phyloP scores from a whole-genome alignment of 2,113 vertebrate species.

The Pteruthius melanotis region DNA sequence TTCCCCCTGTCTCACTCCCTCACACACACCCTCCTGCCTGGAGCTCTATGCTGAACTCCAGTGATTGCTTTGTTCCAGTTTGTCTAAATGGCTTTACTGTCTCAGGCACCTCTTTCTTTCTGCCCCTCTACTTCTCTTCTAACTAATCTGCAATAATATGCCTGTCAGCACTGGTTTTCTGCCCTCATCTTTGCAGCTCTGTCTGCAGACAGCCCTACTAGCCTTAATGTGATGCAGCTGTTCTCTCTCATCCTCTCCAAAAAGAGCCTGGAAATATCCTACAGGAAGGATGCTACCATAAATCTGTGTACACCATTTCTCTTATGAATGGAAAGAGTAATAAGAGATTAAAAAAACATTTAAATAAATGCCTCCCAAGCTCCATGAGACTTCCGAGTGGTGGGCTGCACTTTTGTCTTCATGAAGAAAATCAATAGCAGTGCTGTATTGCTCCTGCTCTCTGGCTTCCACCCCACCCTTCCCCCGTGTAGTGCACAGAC shows the following conservation, averaged over 20 bases:
- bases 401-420: not conserved
- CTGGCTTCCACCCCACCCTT: not conserved
- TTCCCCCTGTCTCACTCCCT: not conserved
- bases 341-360: not conserved
- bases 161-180: not conserved
- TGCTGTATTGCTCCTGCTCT: not conserved
- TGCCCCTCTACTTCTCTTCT: not conserved
- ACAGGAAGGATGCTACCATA: not conserved
- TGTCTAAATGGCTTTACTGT: not conserved
- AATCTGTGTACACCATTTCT: not conserved
- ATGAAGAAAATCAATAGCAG: slow-evolving; percentile 27
- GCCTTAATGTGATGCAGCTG: not conserved
- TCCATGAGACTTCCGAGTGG: not conserved
- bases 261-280: not conserved
- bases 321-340: slow-evolving; percentile 13
- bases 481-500: not conserved
- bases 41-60: not conserved
- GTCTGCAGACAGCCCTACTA: not conserved
- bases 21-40: not conserved
- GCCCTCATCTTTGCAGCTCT: not conserved
- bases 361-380: slow-evolving; percentile 35
- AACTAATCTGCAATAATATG: not conserved
- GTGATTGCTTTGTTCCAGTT: not conserved
- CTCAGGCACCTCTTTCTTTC: not conserved
- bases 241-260: not conserved